Evolutionary conservation across 2,888 invertebrate genomes (phyloP).

Genomic region (Lochmaea capreae): DNA sequence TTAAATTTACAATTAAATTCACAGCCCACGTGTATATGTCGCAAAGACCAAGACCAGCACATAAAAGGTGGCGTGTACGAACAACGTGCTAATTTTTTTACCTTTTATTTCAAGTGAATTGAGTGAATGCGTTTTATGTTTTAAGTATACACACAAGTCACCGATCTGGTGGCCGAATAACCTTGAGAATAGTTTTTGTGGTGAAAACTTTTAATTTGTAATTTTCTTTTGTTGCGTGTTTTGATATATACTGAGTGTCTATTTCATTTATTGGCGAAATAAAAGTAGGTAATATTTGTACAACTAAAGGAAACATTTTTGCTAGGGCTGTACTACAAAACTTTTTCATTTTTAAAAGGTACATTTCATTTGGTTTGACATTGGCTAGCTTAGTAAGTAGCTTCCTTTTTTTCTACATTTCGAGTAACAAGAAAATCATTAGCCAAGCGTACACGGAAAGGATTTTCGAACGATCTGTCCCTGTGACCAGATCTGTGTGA

Average conservation of each 20-base stretch:
- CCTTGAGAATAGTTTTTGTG: conserved; percentile 2
- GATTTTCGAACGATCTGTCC: too few species aligned
- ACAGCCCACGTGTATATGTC: neutral
- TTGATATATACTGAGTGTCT: neutral
- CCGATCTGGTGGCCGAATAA: neutral
- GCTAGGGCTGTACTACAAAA: too few species aligned
- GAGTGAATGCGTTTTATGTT: conserved; percentile 14
- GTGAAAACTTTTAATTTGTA: conserved; percentile 10
- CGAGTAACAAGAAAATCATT: too few species aligned
- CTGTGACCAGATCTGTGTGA: too few species aligned
- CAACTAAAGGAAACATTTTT: too few species aligned
- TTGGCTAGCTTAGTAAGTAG: too few species aligned
- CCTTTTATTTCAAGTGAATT: conserved; percentile 24
- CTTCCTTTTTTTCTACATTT: too few species aligned
- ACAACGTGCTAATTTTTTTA: conserved; percentile 36
- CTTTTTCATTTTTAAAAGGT: too few species aligned
- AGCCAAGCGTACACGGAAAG: too few species aligned
- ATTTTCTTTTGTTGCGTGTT: conserved; percentile 11
- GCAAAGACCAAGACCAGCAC: neutral
- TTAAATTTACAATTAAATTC: conserved; percentile 16
- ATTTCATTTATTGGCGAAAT: too few species aligned
- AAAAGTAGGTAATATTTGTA: too few species aligned
- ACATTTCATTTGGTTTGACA: too few species aligned
- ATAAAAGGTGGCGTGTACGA: conserved; percentile 28
- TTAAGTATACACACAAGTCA: neutral